Percentiles rank a stretch among this genome's conserved stretches.
Conservation (phyloP, 1,140 invertebrate species). For the Diachasmimorpha longicaudata region DNA sequence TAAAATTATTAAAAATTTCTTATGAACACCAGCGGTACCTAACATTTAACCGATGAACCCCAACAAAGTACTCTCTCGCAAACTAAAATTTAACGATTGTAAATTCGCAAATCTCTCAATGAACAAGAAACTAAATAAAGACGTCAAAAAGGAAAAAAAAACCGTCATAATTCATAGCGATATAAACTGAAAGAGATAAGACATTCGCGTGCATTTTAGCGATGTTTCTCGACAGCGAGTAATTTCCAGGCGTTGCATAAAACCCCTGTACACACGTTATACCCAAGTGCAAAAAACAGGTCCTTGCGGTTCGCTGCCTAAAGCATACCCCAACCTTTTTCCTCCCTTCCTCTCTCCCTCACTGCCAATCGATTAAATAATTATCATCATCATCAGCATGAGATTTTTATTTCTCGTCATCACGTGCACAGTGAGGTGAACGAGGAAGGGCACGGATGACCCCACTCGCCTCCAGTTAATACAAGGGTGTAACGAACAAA, state of each 20-base stretch:
- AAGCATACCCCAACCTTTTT: neutral
- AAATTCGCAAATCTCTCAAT: too few relatives aligned
- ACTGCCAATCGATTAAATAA: neutral
- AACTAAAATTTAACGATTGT: neutral
- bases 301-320: neutral
- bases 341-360: neutral
- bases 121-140: neutral
- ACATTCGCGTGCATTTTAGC: neutral
- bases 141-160: neutral
- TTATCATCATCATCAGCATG: neutral
- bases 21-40: neutral
- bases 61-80: neutral
- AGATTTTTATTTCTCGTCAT: neutral
- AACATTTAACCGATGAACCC: too few relatives aligned
- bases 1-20: neutral
- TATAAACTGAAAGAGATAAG: neutral
- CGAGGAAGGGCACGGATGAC: constrained; percentile 1
- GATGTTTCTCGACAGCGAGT: neutral
- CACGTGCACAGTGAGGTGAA: constrained; percentile 6
- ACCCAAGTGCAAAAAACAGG: neutral
- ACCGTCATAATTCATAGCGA: neutral
- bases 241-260: neutral
- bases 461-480: neutral
- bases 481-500: neutral
- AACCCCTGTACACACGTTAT: neutral